A percentile compares a stretch with the other conserved stretches of the same genome.
Conservation (phyloP, 2,113 vertebrate genomes). For the Recurvirostra avosetta region DNA sequence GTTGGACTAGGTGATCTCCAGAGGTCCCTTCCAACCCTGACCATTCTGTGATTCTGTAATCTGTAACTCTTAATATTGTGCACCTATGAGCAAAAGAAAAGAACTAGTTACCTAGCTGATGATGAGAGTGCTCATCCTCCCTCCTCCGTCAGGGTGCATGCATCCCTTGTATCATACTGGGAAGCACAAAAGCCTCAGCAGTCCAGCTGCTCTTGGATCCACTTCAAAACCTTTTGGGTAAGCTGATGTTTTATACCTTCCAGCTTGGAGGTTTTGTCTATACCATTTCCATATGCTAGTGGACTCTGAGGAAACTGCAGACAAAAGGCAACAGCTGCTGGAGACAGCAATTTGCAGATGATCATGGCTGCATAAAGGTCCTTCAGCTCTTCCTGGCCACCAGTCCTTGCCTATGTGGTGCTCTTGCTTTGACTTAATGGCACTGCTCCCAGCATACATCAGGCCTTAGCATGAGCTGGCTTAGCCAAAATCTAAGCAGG, state of each 20-base stretch:
- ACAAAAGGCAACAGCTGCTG: background rate
- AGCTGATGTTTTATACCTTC: background rate
- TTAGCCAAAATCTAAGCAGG: background rate
- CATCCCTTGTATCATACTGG: rapidly evolving
- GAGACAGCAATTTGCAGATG: background rate
- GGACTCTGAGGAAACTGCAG: background rate
- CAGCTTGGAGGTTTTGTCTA: background rate
- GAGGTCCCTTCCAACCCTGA: too few species aligned
- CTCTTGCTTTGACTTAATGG: background rate
- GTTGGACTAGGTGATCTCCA: too few species aligned
- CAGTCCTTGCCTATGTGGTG: background rate
- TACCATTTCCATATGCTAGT: background rate
- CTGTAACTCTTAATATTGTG: background rate
- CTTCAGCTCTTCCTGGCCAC: background rate
- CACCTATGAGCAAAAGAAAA: background rate
- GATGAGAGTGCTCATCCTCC: background rate
- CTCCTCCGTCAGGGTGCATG: rapidly evolving
- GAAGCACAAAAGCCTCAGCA: background rate
- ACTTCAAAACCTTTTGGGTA: background rate
- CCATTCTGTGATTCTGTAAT: too few species aligned
- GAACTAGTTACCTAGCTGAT: background rate
- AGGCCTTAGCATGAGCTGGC: background rate
- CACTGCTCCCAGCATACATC: background rate
- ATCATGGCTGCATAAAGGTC: background rate
- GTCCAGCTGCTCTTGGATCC: background rate